Conservation (phyloP, 2,888 invertebrate species). For the Ormyrus pomaceus region DNA sequence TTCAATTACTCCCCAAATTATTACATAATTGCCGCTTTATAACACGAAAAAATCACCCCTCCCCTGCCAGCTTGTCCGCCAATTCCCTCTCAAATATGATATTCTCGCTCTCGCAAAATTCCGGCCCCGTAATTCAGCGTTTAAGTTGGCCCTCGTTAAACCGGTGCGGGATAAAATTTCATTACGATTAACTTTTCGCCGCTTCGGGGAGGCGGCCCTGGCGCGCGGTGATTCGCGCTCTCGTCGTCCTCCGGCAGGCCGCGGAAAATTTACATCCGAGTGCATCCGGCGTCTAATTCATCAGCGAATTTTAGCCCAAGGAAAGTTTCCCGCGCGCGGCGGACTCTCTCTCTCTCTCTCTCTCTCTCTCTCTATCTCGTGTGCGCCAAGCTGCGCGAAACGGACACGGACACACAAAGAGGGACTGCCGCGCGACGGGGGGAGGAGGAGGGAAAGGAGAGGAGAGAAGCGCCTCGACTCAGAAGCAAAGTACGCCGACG, state of each 20-base stretch:
- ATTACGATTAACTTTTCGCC: constrained; percentile 40
- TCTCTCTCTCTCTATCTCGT: background rate
- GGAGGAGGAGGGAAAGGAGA: background rate
- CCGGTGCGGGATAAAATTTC: constrained; percentile 24
- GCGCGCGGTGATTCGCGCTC: constrained; percentile 28
- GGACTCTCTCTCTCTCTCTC: background rate
- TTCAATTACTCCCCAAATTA: no score
- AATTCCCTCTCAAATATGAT: no score
- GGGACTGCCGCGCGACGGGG: background rate
- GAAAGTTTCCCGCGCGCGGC: constrained; percentile 31
- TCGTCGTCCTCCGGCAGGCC: constrained; percentile 20
- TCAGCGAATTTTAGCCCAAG: constrained; percentile 40
- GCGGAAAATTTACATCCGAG: constrained; percentile 50
- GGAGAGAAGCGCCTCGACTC: background rate
- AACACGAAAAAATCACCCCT: no score
- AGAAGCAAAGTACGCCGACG: background rate
- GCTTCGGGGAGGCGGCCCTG: background rate
- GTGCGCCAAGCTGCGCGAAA: no score
- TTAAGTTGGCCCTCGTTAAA: constrained; percentile 13
- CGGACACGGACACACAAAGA: background rate
- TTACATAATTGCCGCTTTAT: no score
- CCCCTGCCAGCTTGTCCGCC: no score
- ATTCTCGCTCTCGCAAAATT: no score
- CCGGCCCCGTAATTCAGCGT: constrained; percentile 1
- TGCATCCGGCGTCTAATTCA: constrained; percentile 55